A percentile compares a stretch with the other conserved stretches of the same genome.
Conservation (phyloP, 2,888 invertebrate genomes). For the Platerodrilus igneus region DNA sequence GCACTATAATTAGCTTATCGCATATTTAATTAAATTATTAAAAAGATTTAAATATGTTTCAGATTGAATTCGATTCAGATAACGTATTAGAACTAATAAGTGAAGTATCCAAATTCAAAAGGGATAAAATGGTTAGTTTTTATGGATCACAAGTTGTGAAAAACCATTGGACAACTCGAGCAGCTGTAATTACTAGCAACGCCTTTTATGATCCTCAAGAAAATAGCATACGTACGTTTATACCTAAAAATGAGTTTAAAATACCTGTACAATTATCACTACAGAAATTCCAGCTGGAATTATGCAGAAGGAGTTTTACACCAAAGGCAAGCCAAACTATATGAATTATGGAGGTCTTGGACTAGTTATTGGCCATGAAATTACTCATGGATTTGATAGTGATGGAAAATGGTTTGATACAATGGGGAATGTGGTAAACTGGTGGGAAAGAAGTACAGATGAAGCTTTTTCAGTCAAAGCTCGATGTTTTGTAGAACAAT, state of each 20-base stretch:
- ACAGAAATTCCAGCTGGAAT: conserved; percentile 86
- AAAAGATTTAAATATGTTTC: too few species aligned
- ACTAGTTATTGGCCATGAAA: conserved; percentile 80
- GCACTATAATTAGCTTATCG: too few species aligned
- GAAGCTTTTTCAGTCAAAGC: conserved; percentile 50
- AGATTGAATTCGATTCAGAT: too few species aligned
- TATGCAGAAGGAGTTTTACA: conserved; percentile 81
- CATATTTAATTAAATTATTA: too few species aligned
- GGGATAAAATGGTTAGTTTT: conserved; percentile 49
- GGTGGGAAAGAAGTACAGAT: conserved; percentile 14
- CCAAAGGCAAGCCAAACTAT: conserved; percentile 74
- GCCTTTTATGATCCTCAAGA: conserved; percentile 53
- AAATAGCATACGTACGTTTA: conserved; percentile 56
- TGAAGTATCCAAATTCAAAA: conserved; percentile 39
- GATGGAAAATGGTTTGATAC: conserved; percentile 11
- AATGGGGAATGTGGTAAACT: conserved; percentile 10
- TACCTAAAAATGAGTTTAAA: too few species aligned
- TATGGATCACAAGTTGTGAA: conserved; percentile 54
- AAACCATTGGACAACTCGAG: conserved; percentile 52
- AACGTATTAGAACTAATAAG: background rate
- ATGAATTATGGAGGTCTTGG: conserved; percentile 85
- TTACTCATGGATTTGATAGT: conserved; percentile 74
- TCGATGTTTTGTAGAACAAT: conserved; percentile 83
- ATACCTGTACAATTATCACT: too few species aligned
- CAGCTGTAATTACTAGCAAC: conserved; percentile 51